Conservation (phyloP, 2,113 vertebrate species). For the Emydura subglobosa region DNA sequence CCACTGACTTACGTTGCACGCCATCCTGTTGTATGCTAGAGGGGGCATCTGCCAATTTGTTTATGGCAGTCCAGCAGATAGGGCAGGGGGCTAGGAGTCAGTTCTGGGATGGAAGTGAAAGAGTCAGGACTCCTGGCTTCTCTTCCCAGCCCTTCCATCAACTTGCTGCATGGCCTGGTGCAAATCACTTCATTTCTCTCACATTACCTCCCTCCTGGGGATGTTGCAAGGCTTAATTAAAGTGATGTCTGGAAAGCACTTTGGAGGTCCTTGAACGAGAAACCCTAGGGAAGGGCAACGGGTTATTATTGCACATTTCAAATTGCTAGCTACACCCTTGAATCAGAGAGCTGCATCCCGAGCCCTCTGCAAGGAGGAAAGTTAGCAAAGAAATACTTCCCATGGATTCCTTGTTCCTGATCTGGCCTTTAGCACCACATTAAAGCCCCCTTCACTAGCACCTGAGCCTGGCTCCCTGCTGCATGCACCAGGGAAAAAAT, state of each 20-base stretch:
- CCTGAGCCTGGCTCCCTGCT: neutral
- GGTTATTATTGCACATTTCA: accelerated
- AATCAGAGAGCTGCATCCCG: accelerated
- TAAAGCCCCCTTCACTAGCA: neutral
- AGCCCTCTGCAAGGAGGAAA: neutral
- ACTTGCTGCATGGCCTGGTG: neutral
- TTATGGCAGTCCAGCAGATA: accelerated
- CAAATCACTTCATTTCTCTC: neutral
- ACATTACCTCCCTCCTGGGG: neutral
- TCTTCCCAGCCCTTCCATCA: accelerated
- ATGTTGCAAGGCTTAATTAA: neutral
- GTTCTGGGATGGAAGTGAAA: no score
- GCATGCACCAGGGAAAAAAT: neutral
- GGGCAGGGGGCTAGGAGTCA: neutral
- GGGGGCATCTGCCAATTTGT: neutral
- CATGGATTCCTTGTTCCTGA: accelerated
- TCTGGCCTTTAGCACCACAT: neutral
- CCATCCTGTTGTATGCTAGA: neutral
- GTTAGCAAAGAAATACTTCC: neutral
- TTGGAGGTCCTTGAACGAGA: neutral
- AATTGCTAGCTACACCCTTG: neutral
- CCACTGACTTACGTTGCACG: neutral
- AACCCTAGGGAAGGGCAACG: neutral
- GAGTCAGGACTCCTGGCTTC: neutral
- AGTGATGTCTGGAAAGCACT: neutral